Base-by-base conservation (phyloP, 2,113 vertebrate species). In the Alethe diademata region DNA sequence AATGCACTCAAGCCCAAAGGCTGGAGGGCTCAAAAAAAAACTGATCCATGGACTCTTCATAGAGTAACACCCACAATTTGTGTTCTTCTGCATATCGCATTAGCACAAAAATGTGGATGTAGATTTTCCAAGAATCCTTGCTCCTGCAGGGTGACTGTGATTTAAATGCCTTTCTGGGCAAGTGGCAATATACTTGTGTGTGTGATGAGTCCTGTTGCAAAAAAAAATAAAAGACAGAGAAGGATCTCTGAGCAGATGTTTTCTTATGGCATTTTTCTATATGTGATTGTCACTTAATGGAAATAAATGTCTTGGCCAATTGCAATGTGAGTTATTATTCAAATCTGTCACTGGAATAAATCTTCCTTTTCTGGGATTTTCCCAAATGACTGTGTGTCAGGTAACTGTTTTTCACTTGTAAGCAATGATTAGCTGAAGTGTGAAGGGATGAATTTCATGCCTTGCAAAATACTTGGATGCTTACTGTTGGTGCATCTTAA, bases 111-210 rank as follows among this genome's bases (percentile, higher is more conserved):
- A 72, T 11, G 5, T 53, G 33, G n/a, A 11, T 28, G 17, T 11
- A 8, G 45, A 10, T 88, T 88, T 90, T 73, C 65, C 69, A 58
- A 91, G 66, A 90, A 75, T 57, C 66, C 17, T 50, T 94, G 25
- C 23, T 95, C 45, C 84, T 85, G 31, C 35, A 76, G 36, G 88
- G 43, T 84, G 86, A 80, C 61, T 95, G 23, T 50, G 25, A 73
- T 91, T 94, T 90, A 93, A 69, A 82, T 74, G 43, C 23, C 53
- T 87, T 72, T 95, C 74, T 53, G 90, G 45, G 90, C 74, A 96
- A 86, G 91, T 83, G 90, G 45, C 29, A 88, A 47, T 93, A 85
- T 90, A 19, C 24, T 72, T 88, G n/a, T 90, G 76, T 90, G 51
- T 93, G 36, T 91, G 53, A 87, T 93, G 31, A 86, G 17, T 81